phyloP scores from a whole-genome alignment of 2,113 vertebrate species.

The Telmatochromis sp. region DNA sequence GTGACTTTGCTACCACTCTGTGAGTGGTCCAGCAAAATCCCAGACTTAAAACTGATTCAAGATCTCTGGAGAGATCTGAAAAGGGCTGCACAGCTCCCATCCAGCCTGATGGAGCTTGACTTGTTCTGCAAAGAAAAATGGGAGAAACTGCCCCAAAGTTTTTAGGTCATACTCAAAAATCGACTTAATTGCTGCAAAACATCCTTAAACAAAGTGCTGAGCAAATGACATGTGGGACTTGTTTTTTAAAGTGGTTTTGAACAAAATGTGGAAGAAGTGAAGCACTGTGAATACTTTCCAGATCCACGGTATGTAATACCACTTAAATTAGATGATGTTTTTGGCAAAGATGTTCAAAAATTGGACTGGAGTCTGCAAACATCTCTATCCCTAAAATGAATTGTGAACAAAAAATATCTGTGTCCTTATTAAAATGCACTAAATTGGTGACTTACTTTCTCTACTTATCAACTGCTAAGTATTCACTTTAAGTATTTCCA shows the following conservation, averaged over 20 bases:
- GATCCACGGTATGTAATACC: not conserved
- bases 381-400: not conserved
- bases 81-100: fast-evolving
- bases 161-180: not conserved
- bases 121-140: not conserved
- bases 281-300: not conserved
- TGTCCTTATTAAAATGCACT: not conserved
- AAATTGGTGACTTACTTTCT: not conserved
- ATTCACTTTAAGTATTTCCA: not conserved
- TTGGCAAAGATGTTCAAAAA: not conserved
- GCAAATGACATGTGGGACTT: not conserved
- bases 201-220: not conserved
- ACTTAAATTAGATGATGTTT: not conserved
- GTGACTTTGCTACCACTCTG: not conserved
- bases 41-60: not conserved
- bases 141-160: not conserved
- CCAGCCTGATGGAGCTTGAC: not conserved
- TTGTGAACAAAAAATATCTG: not conserved
- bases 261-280: not conserved
- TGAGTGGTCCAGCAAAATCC: not conserved
- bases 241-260: not conserved
- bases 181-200: fast-evolving
- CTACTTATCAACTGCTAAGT: not conserved
- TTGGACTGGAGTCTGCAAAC: not conserved
- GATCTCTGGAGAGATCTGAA: not conserved